Percentiles rank a stretch among this genome's conserved stretches.
Conservation (phyloP, 2,113 vertebrate species). For the Eclectus roratus region DNA sequence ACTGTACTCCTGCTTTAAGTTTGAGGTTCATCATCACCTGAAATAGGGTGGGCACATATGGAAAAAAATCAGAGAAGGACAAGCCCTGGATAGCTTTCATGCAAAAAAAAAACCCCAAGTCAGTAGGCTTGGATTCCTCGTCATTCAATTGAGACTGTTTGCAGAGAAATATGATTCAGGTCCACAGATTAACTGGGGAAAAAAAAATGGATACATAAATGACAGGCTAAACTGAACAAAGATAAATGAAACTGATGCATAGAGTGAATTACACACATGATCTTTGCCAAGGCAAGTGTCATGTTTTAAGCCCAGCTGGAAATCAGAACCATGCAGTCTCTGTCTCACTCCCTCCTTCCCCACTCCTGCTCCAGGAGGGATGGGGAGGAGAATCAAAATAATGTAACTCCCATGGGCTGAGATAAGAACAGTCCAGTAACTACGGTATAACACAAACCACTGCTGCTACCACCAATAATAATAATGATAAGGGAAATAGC, state of each 20-base stretch:
- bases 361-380: no score
- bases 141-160: neutral
- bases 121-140: neutral
- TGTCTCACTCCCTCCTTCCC: no score
- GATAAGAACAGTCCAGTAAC: no score
- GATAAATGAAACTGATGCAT: neutral
- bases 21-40: neutral
- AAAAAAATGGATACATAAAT: neutral
- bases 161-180: neutral
- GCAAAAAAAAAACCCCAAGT: neutral
- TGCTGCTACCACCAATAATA: no score
- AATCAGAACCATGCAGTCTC: no score
- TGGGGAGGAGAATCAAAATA: no score
- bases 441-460: no score
- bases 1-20: rapidly evolving
- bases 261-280: neutral
- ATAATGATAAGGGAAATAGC: no score
- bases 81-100: neutral
- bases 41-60: neutral
- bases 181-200: neutral
- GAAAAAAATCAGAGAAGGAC: neutral
- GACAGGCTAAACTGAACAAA: neutral
- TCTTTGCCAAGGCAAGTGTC: neutral
- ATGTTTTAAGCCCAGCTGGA: no score
- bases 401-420: no score